These are phyloP conservation scores for Apistogramma diplotaenia DNA, from an alignment of 2,113 vertebrate species.

Conservation along the genomic window DNA sequence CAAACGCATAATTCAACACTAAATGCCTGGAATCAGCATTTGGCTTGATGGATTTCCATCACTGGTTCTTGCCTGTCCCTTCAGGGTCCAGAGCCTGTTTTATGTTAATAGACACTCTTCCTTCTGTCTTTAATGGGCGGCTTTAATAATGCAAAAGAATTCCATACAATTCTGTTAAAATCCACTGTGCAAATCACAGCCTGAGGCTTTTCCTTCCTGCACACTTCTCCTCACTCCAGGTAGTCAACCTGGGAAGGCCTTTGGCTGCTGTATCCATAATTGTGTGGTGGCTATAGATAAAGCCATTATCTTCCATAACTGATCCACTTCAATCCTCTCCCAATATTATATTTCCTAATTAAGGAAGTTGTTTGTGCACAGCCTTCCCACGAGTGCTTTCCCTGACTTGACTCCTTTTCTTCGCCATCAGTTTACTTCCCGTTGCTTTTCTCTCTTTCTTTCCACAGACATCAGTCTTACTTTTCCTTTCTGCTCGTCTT, in stretches of 20 bases:
- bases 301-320: constrained; percentile 56
- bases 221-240: constrained; percentile 27
- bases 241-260: constrained; percentile 32
- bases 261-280: constrained; percentile 43
- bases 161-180: constrained; percentile 51
- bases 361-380: constrained; percentile 36
- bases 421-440: constrained; percentile 12
- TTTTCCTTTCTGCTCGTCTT: constrained; percentile 2
- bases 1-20: constrained; percentile 9
- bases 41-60: constrained; percentile 44
- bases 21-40: constrained; percentile 12
- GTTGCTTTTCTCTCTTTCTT: not conserved
- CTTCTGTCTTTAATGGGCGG: constrained; percentile 44
- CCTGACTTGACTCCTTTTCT: constrained; percentile 13
- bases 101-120: constrained; percentile 52
- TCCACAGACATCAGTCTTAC: constrained; percentile 22
- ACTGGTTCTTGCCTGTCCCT: constrained; percentile 20
- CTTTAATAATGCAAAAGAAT: constrained; percentile 61
- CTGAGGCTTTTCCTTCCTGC: constrained; percentile 26
- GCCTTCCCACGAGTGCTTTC: constrained; percentile 20
- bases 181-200: constrained; percentile 54
- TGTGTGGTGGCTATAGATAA: constrained; percentile 51
- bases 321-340: constrained; percentile 60
- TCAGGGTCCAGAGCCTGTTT: constrained; percentile 45
- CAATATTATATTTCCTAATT: constrained; percentile 68